Base-by-base conservation (phyloP, 2,113 vertebrate species). In the Ciconia boyciana region DNA sequence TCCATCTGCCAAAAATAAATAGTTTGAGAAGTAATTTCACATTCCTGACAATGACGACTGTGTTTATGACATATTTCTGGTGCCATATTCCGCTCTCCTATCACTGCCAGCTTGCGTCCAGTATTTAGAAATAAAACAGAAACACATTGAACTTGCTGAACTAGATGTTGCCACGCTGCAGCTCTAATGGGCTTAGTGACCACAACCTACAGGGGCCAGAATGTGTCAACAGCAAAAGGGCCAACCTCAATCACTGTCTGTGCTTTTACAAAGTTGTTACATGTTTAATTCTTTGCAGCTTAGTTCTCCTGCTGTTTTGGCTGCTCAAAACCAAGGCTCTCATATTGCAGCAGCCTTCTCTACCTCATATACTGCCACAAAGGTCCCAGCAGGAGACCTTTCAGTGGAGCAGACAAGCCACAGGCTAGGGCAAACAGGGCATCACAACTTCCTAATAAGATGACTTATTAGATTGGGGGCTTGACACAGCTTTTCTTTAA, bases 101-200 rank as follows among this genome's bases (percentile, higher is more conserved):
- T 97, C 90, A 21, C 81, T 95, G 97, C 93, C 90, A 54, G 92
- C 82, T 26, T 52, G 95, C 90, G 32, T 84, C 92, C 96, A 90
- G 92, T 92, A 91, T 98, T 98, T 96, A 97, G 97, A 97, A 98
- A 96, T 98, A 97, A 98, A 98, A 98, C 97, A 97, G 95, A 97
- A 98, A 96, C 98, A 98, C 97, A 97, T 95, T 98, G 98, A 97
- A 97, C 93, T 98, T 93, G 90, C 97, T 96, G 92, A 94, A 94
- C 94, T 80, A 90, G 95, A 97, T 97, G 96, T 98, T 98, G 97
- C 97, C 98, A 97, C 98, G 96, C 94, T 74, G 78, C 95, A 96
- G 65, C 90, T 91, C 97, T 98, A 97, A 98, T 98, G 97, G 97
- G 97, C 86, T 98, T 98, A 98, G 97, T 97, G 98, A 98, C 98